phyloP scores from a whole-genome alignment of 2,797 vertebrate species.

The Oreonectes daqikongensis region DNA sequence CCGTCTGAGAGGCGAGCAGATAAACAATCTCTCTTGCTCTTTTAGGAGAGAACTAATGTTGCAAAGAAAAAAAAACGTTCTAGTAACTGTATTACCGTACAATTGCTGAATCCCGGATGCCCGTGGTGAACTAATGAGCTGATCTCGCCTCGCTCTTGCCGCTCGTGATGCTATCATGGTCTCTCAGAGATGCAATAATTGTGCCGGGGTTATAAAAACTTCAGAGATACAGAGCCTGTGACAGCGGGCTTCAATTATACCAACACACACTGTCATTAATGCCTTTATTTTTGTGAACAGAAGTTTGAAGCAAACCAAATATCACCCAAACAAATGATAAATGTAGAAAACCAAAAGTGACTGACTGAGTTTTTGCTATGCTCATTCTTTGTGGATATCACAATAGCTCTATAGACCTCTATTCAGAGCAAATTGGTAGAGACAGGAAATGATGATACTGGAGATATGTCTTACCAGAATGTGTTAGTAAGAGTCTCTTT shows the following conservation, averaged over 20 bases:
- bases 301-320: background rate
- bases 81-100: conserved; percentile 7
- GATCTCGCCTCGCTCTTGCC: conserved; percentile 1
- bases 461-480: background rate
- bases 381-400: background rate
- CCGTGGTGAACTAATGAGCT: conserved; percentile 43
- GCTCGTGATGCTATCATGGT: conserved; percentile 23
- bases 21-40: background rate
- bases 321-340: conserved; percentile 1
- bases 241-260: conserved; percentile 2
- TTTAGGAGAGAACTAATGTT: conserved; percentile 12
- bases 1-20: background rate
- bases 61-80: conserved; percentile 21
- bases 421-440: background rate
- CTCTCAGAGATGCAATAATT: conserved; percentile 35
- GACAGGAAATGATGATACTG: background rate
- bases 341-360: too few relatives aligned
- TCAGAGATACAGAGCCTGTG: conserved; percentile 4
- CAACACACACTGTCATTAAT: background rate
- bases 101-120: conserved; percentile 10
- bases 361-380: background rate
- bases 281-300: background rate
- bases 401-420: background rate
- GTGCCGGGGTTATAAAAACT: conserved; percentile 23
- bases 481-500: background rate